Evolutionary conservation across 2,888 invertebrate species (phyloP).

Genomic region (Scaptomyza caliginosa): DNA sequence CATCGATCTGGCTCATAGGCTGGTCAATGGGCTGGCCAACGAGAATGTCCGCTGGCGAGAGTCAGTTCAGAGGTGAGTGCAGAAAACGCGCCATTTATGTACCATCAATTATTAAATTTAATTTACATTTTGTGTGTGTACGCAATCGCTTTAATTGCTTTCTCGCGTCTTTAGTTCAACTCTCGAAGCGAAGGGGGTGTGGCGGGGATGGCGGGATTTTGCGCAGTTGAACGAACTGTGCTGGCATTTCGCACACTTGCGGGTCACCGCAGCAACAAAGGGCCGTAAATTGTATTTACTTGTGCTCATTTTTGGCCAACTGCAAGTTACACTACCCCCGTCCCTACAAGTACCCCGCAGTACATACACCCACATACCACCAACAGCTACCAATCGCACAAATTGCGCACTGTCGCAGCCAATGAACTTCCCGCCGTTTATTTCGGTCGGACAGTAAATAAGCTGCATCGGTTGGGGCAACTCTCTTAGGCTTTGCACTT

Average conservation of each 20-base stretch:
- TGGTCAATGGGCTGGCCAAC: slow-evolving; percentile 96
- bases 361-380: neutral
- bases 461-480: slow-evolving; percentile 26
- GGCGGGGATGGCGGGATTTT: too few species aligned
- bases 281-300: slow-evolving; percentile 76
- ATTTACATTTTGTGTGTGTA: slow-evolving; percentile 70
- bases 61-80: slow-evolving; percentile 81
- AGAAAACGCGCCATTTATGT: slow-evolving; percentile 54
- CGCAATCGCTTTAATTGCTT: slow-evolving; percentile 74
- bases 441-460: slow-evolving; percentile 57
- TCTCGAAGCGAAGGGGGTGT: neutral
- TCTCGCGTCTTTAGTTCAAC: slow-evolving; percentile 16
- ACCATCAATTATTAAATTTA: slow-evolving; percentile 78
- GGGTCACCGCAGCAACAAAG: slow-evolving; percentile 66
- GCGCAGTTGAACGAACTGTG: slow-evolving; percentile 55
- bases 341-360: too few species aligned
- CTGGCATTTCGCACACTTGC: slow-evolving; percentile 55
- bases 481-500: slow-evolving; percentile 45
- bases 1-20: slow-evolving; percentile 95
- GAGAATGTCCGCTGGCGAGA: slow-evolving; percentile 88
- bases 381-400: slow-evolving; percentile 48
- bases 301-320: slow-evolving; percentile 63
- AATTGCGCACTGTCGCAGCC: slow-evolving; percentile 54
- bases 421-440: slow-evolving; percentile 64
- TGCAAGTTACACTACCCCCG: slow-evolving; percentile 19